A percentile compares a stretch with the other conserved stretches of the same genome.
Conservation (phyloP, 2,797 vertebrate species). For the Cirrhinus molitorella region DNA sequence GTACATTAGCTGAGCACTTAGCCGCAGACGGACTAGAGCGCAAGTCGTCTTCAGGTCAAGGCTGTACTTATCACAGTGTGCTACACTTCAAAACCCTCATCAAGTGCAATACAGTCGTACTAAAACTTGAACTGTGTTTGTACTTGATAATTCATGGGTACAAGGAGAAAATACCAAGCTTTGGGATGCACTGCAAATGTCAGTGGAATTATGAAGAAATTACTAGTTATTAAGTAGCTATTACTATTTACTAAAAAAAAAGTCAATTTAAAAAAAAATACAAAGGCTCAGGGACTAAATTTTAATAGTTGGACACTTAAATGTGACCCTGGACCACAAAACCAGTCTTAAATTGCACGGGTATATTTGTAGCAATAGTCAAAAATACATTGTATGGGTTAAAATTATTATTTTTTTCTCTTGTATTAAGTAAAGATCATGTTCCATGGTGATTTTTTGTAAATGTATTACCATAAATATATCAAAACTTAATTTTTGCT, state of each 20-base stretch:
- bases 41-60: constrained; percentile 46
- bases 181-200: too few species aligned
- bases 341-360: too few species aligned
- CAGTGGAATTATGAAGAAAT: neutral
- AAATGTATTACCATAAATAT: too few species aligned
- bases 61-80: constrained; percentile 37
- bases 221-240: neutral
- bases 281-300: neutral
- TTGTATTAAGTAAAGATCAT: too few species aligned
- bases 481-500: too few species aligned
- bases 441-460: too few species aligned
- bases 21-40: constrained; percentile 9
- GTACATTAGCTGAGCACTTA: constrained; percentile 43
- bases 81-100: constrained; percentile 34
- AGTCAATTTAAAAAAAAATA: neutral
- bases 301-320: neutral
- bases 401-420: too few species aligned
- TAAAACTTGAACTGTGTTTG: constrained; percentile 10
- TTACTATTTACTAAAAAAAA: neutral
- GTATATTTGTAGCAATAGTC: too few species aligned
- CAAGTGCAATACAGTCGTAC: constrained; percentile 9
- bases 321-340: too few species aligned
- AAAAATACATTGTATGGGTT: too few species aligned
- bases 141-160: neutral
- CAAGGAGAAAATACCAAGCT: neutral